Evolutionary conservation across 2,797 vertebrate species (phyloP).

Genomic region (Phataginus tricuspis): DNA sequence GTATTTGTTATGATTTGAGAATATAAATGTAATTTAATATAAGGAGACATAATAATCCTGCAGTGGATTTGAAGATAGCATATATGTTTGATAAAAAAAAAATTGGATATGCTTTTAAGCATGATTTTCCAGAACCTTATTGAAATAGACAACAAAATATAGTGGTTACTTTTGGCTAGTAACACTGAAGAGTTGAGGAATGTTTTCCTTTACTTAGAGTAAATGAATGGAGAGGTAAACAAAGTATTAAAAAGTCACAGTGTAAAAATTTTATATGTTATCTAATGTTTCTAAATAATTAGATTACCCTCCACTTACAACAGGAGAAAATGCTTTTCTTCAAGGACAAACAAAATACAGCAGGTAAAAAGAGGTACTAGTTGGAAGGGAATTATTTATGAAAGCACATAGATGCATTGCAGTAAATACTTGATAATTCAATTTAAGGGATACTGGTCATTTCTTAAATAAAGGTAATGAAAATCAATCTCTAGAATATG

Average conservation of each 20-base stretch:
- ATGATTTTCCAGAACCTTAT: not conserved
- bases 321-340: slow-evolving; percentile 45
- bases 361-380: slow-evolving; percentile 22
- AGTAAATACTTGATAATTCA: slow-evolving; percentile 40
- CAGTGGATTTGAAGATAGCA: slow-evolving; percentile 38
- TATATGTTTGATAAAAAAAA: slow-evolving; percentile 31
- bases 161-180: not conserved
- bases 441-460: not conserved
- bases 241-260: slow-evolving; percentile 47
- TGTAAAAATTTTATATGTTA: slow-evolving; percentile 62
- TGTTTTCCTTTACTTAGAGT: slow-evolving; percentile 36
- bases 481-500: slow-evolving; percentile 6
- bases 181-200: slow-evolving; percentile 6
- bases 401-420: not conserved
- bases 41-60: not conserved
- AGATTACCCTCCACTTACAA: not conserved
- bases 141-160: not conserved
- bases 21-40: not conserved
- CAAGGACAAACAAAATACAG: slow-evolving; percentile 21
- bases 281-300: slow-evolving; percentile 39
- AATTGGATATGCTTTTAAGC: slow-evolving; percentile 16
- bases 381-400: not conserved
- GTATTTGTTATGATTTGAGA: not conserved
- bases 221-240: slow-evolving; percentile 28
- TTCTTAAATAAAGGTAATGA: slow-evolving; percentile 35